Percentiles rank a stretch among this genome's conserved stretches.
Evolutionary conservation across 2,797 vertebrate species (phyloP).

Genomic region (Ambastaia sidthimunki): DNA sequence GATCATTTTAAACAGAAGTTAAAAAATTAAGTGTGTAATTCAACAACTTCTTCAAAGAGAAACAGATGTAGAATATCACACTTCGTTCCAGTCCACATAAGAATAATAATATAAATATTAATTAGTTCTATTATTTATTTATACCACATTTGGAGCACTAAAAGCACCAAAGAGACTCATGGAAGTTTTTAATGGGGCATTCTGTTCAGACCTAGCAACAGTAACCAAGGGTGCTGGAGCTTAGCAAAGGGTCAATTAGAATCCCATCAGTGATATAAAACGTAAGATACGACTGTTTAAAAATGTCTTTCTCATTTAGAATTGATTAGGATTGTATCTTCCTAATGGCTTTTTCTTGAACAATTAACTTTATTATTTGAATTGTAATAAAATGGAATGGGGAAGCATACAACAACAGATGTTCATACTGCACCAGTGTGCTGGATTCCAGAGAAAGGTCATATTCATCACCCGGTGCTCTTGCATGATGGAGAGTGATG

Average conservation of each 20-base stretch:
- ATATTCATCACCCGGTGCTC: constrained; percentile 27
- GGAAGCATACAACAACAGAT: not conserved
- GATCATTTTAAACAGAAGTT: not conserved
- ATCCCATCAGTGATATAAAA: not conserved
- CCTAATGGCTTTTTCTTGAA: not conserved
- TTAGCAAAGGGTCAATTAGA: not conserved
- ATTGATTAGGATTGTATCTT: not conserved
- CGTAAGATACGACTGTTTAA: not conserved
- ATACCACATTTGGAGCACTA: no score
- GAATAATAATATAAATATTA: no score
- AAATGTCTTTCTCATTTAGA: not conserved
- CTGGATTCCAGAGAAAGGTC: constrained; percentile 39
- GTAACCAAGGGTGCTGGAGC: not conserved
- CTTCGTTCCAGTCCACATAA: not conserved
- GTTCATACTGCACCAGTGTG: not conserved
- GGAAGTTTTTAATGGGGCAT: not conserved
- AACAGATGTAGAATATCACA: not conserved
- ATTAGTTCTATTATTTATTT: no score
- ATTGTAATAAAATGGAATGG: not conserved
- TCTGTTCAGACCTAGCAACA: constrained; percentile 6
- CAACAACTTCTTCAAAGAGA: not conserved
- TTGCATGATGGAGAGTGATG: constrained; percentile 26
- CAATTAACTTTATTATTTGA: not conserved
- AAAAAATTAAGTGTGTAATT: not conserved
- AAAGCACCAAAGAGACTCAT: no score